A percentile compares a stretch with the other conserved stretches of the same genome.
phyloP scores from a whole-genome alignment of 2,888 invertebrate genomes.

The Phymatocera aterrima region DNA sequence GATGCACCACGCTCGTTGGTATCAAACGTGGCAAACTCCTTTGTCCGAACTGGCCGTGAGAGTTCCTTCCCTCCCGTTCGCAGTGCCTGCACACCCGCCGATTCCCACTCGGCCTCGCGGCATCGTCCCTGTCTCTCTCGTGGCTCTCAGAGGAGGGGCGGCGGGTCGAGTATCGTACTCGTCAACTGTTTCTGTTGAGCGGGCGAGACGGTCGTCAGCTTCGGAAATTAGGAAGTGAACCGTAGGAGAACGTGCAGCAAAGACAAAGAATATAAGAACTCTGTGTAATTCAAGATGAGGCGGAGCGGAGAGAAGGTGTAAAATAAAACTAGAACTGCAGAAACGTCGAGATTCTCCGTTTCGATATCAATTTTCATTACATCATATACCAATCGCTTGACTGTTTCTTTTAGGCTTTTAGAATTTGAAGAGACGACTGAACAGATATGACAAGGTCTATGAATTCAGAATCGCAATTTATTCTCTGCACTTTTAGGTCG shows the following conservation, averaged over 20 bases:
- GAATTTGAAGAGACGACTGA: too few relatives aligned
- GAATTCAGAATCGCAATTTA: too few relatives aligned
- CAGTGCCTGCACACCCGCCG: neutral
- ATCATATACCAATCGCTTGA: too few relatives aligned
- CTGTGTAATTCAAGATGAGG: conserved; percentile 12
- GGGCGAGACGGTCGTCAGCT: conserved; percentile 27
- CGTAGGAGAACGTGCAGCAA: neutral
- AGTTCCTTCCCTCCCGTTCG: neutral
- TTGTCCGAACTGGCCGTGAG: conserved; percentile 38
- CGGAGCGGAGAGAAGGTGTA: too few relatives aligned
- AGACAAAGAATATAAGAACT: conserved; percentile 3
- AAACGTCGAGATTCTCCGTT: neutral
- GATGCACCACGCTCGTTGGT: conserved; percentile 12
- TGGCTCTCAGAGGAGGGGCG: neutral
- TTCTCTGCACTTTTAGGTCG: too few relatives aligned
- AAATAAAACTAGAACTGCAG: conserved; percentile 18
- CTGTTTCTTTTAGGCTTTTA: too few relatives aligned
- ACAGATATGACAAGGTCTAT: too few relatives aligned
- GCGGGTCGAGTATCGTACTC: conserved; percentile 20
- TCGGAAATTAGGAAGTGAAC: conserved; percentile 42
- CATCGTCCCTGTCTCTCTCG: neutral
- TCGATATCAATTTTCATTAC: neutral
- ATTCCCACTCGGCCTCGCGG: neutral
- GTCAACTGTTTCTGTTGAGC: conserved; percentile 41
- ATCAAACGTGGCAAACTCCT: conserved; percentile 44